Evolutionary conservation across 2,797 vertebrate genomes (phyloP), one percentile per base, ranked within the genome.

Genomic region (Amblyraja radiata): DNA sequence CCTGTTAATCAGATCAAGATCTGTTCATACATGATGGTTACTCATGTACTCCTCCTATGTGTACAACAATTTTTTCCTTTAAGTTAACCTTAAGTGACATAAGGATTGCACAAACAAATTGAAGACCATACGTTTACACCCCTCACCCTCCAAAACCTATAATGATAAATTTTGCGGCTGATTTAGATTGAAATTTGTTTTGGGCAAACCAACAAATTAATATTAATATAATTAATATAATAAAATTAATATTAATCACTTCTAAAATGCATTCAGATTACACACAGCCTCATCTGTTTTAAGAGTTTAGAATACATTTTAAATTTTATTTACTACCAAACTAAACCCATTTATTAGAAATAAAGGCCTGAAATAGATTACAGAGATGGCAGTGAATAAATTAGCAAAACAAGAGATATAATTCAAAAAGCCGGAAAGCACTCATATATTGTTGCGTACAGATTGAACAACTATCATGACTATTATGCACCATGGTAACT

Each of bases 371-470:
- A 90, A 54, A 92, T 54, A 54, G 39, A 54, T 76, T 92, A 16
- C 46, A 92, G 25, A 46, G 46, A 92, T 54, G n/a, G 23, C 25
- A 92, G 71, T 73, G 21, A 58, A 92, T 73, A 92, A 25, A 92
- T 92, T 9, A n/a, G 71, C 68, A 73, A 58, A 92, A 65, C 6
- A 90, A 21, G 65, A 21, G 65, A 68, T 68, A 18, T 11, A 36
- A 74, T 46, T 46, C 73, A 11, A 74, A 23, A 91, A 46, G 39
- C 1, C 65, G 28, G 68, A 18, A 91, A 73, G 68, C 23, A 91
- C 73, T 74, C 21, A 58, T 14, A 23, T 11, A 76, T 92, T 28
- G 71, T 74, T 73, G 74, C 54, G 73, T 54, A 8, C 28, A 25
- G 1, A 76, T 23, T 92, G 76, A 28, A 76, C 23, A 36, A 21